Percentiles rank a stretch among this genome's conserved stretches.
phyloP scores from a whole-genome alignment of 2,888 invertebrate genomes.

The Lycophotia porphyrea region DNA sequence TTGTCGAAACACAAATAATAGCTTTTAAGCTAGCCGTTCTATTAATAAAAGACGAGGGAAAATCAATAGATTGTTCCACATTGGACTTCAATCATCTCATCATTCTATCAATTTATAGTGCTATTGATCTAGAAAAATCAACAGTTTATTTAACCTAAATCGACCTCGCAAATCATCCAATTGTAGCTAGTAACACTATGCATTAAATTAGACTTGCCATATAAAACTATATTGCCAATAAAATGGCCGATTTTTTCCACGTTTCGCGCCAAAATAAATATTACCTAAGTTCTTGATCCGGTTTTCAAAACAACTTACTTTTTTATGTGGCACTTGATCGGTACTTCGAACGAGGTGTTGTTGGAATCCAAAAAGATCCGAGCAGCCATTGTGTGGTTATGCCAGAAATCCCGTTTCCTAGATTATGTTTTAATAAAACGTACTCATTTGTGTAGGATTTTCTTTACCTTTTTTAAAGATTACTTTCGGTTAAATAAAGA shows the following conservation, averaged over 20 bases:
- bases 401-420: neutral
- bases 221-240: conserved; percentile 35
- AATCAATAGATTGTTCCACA: conserved; percentile 24
- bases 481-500: neutral
- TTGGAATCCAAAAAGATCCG: neutral
- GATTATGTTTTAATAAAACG: conserved; percentile 8
- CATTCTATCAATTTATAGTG: conserved; percentile 26
- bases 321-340: conserved; percentile 24
- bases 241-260: conserved; percentile 25
- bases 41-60: neutral
- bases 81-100: conserved; percentile 19
- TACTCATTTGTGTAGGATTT: neutral
- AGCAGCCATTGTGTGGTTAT: neutral
- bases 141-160: conserved; percentile 42
- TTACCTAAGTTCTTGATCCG: conserved; percentile 16
- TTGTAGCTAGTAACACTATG: conserved; percentile 22
- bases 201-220: conserved; percentile 26
- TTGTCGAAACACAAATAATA: conserved; percentile 19
- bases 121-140: conserved; percentile 36
- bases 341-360: neutral
- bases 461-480: neutral
- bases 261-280: conserved; percentile 40
- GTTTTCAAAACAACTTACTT: conserved; percentile 44
- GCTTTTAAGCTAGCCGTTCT: neutral
- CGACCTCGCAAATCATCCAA: conserved; percentile 22